Conservation (phyloP, 2,888 invertebrate species). For the Scaptodrosophila latifasciaeformis region DNA sequence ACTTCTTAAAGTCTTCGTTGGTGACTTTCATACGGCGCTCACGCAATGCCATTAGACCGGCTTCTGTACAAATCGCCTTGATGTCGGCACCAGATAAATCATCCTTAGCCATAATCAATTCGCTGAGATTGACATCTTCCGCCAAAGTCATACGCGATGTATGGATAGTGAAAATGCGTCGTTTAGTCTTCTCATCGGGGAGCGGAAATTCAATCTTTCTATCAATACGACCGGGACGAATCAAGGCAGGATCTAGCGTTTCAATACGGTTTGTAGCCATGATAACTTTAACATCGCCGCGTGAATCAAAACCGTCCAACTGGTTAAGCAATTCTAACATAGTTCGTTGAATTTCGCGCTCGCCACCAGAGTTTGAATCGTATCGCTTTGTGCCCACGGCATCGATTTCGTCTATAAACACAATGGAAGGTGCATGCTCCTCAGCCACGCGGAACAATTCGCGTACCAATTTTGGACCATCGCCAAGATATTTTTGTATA, state of each 20-base stretch:
- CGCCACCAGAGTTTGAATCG: constrained; percentile 99
- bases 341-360: constrained; percentile 99
- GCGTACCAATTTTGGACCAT: constrained; percentile 98
- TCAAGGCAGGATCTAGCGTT: constrained; percentile 97
- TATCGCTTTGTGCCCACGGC: constrained; percentile 99
- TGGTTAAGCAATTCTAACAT: constrained; percentile 99
- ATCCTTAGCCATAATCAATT: constrained; percentile 99
- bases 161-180: constrained; percentile 97
- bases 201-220: constrained; percentile 99
- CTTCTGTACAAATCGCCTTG: constrained; percentile 99
- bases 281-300: constrained; percentile 97
- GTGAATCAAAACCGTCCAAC: constrained; percentile 97
- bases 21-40: constrained; percentile 99
- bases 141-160: constrained; percentile 99
- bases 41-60: constrained; percentile 96
- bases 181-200: constrained; percentile 98
- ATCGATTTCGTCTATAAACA: constrained; percentile 99
- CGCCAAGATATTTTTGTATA: constrained; percentile 99
- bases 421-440: constrained; percentile 99
- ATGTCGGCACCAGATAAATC: constrained; percentile 98
- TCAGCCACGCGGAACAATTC: constrained; percentile 99
- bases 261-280: constrained; percentile 99
- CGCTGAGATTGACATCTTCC: constrained; percentile 96
- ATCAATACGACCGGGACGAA: constrained; percentile 98
- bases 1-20: constrained; percentile 99